Evolutionary conservation across 53 echinoderm and acorn worm genomes (phyloP).

Genomic region (Zoroaster sp.): DNA sequence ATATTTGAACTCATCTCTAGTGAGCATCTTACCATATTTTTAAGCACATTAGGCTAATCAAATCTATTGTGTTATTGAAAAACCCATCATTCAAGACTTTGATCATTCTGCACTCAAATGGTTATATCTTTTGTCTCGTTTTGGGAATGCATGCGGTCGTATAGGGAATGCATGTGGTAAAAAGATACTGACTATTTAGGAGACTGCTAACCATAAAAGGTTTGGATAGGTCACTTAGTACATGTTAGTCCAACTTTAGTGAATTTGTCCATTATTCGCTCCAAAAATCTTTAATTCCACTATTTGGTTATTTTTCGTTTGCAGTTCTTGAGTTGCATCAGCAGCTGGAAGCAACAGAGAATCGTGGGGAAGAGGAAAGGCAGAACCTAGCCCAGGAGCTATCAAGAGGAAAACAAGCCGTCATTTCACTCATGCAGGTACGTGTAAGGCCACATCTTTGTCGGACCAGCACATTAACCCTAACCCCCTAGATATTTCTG

Average conservation of each 20-base stretch:
- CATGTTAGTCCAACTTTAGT: not conserved
- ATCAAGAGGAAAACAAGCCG: constrained; percentile 94
- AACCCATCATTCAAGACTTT: too few species aligned
- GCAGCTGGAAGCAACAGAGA: constrained; percentile 75
- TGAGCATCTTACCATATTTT: too few species aligned
- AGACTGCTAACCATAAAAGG: too few species aligned
- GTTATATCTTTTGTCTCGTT: not conserved
- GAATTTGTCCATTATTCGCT: not conserved
- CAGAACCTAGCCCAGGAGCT: constrained; percentile 92
- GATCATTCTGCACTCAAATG: too few species aligned
- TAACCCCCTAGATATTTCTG: too few species aligned
- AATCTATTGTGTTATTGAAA: too few species aligned
- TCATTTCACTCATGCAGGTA: constrained; percentile 95
- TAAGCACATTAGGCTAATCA: too few species aligned
- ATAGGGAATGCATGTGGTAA: not conserved
- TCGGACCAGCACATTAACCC: too few species aligned
- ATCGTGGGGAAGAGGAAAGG: constrained; percentile 84
- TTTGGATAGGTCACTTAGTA: too few species aligned
- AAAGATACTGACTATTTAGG: too few species aligned
- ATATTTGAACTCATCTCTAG: too few species aligned
- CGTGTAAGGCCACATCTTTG: too few species aligned
- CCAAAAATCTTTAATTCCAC: not conserved
- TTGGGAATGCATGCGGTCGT: not conserved
- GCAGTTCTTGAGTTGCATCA: constrained; percentile 71
- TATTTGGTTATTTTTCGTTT: not conserved